Base-by-base conservation (phyloP, 2,797 vertebrate species). In the Todus mexicanus region DNA sequence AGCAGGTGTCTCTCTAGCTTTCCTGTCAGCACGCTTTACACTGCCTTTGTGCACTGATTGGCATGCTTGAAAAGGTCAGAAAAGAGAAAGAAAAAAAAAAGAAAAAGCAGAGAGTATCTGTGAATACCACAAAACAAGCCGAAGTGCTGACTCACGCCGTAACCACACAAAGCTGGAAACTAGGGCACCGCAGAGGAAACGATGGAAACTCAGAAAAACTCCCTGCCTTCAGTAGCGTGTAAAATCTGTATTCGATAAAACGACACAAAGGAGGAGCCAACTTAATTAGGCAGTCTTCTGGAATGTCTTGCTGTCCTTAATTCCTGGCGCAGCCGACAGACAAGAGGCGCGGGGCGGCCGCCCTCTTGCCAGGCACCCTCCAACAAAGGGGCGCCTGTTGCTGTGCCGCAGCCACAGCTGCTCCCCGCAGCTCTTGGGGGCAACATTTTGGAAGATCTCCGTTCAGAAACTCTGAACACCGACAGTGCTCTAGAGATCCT, bases 381-480 rank as follows among this genome's bases (percentile, higher is more conserved):
- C 7, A 2, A 56, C 33, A n/a, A 40, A 60, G 59, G 69, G 48
- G 21, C n/a, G 25, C 3, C 1, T 54, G 60, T 21, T 19, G 4
- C 57, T 3, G 3, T 0, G 31, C 63, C 6, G 40, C 31, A 19
- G 66, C 56, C 66, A 23, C 59, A 3, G 79, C 54, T 38, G 23
- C 90, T 56, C 27, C 53, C 25, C 2, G 2, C 21, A 1, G 4
- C 56, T 48, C 29, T 10, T 7, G 14, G 3, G 37, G n/a, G n/a
- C n/a, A n/a, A n/a, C n/a, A n/a, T n/a, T n/a, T n/a, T n/a, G n/a
- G 38, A 1, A 5, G 7, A 33, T 5, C 35, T 4, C 69, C 1
- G 38, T 38, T 40, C 15, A 0, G 68, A 11, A 1, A 4, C n/a
- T 20, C 47, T 0, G 12, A 26, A 1, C 37, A 0, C 73, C 4